Evolutionary conservation across 2,797 vertebrate genomes (phyloP).

Genomic region (Microctenopoma steveboyesi): DNA sequence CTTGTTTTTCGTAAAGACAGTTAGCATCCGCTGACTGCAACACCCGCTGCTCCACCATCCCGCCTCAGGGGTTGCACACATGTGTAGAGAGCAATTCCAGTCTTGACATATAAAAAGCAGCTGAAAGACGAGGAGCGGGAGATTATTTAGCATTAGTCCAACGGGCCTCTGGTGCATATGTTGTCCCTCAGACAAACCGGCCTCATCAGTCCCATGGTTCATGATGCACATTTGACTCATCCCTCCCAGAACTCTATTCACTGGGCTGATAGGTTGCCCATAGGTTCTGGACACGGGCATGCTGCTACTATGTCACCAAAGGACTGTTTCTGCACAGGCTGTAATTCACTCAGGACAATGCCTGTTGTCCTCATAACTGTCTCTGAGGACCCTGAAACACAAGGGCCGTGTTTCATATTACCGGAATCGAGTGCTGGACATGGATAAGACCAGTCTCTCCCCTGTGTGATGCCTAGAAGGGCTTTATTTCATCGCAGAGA

Average conservation of each 20-base stretch:
- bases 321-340: constrained; percentile 29
- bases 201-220: constrained; percentile 17
- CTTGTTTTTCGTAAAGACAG: no score
- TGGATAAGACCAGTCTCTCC: constrained; percentile 45
- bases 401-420: constrained; percentile 57
- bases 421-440: constrained; percentile 51
- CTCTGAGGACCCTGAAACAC: constrained; percentile 39
- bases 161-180: not conserved
- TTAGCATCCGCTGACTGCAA: no score
- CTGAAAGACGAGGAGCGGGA: constrained; percentile 7
- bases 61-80: no score
- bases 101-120: not conserved
- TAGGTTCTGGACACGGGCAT: constrained; percentile 25
- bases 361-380: constrained; percentile 39
- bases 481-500: constrained; percentile 70
- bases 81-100: not conserved
- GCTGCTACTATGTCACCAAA: constrained; percentile 47
- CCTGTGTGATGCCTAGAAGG: constrained; percentile 43
- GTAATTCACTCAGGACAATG: constrained; percentile 52
- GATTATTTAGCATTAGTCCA: not conserved
- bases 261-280: constrained; percentile 37
- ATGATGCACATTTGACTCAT: not conserved
- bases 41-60: no score
- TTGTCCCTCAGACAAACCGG: not conserved
- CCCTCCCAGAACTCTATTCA: constrained; percentile 37